phyloP scores from a whole-genome alignment of 2,797 vertebrate genomes.

The Chaetophractus vellerosus region DNA sequence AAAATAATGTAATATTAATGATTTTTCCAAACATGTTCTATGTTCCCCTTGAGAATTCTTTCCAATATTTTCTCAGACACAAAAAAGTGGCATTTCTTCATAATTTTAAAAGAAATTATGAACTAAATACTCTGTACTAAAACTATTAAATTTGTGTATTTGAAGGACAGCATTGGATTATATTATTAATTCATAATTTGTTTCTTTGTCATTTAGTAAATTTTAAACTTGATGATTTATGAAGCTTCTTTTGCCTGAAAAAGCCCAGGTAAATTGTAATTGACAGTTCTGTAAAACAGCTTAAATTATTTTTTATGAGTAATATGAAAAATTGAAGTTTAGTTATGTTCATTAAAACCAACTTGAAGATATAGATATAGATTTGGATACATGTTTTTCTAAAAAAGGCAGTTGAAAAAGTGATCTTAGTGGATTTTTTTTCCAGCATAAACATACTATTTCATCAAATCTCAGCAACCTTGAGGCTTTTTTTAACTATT shows the following conservation, averaged over 20 bases:
- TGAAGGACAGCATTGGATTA: conserved; percentile 43
- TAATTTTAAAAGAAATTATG: background rate
- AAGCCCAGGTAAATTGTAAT: conserved; percentile 63
- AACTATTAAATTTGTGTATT: background rate
- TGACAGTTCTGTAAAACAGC: conserved; percentile 58
- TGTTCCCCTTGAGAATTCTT: background rate
- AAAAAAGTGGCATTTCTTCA: background rate
- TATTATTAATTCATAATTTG: conserved; percentile 47
- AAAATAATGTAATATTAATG: background rate
- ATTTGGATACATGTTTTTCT: background rate
- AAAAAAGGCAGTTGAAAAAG: background rate
- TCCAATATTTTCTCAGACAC: background rate
- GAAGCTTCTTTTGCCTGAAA: conserved; percentile 65
- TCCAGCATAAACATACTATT: background rate
- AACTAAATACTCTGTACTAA: background rate
- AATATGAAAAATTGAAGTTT: conserved; percentile 76
- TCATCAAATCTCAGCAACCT: background rate
- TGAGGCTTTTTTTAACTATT: background rate
- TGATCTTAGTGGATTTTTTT: conserved; percentile 2
- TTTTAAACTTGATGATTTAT: conserved; percentile 64
- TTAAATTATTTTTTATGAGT: conserved; percentile 78
- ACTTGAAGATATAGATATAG: background rate
- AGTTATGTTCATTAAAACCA: conserved; percentile 75
- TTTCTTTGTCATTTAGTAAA: conserved; percentile 66
- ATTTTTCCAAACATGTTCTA: background rate